Base-by-base conservation (phyloP, 2,113 vertebrate genomes). In the Bos indicus region DNA sequence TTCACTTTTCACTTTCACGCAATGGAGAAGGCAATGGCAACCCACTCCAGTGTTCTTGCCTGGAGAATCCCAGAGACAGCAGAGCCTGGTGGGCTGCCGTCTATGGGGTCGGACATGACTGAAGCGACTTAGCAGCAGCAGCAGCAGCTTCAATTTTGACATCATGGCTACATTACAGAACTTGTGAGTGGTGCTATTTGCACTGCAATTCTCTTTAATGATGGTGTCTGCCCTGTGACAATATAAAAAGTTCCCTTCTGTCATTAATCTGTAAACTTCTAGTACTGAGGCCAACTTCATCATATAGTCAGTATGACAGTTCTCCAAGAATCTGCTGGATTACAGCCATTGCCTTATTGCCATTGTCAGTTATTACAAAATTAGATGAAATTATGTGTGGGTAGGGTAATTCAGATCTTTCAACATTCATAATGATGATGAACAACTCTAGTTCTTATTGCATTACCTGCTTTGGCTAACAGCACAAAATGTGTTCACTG, bases 351-450 rank as follows among this genome's bases (percentile, higher is more conserved):
- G 46, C 2, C 26, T 57, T 21, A n/a, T 59, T 96, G 54, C 52
- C 30, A 88, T n/a, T 90, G 64, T 30, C 54, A 74, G 43, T 67
- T 84, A 90, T 78, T 88, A 80, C 17, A 88, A 78, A 93, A 95
- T 96, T 94, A 96, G 25, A 71, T 84, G 43, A 93, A 97, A 85
- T 94, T 56, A 92, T 82, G 33, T 93, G 87, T n/a, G 16, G 14
- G 84, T 33, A 64, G 81, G 12, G 1, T 83, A 86, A 88, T 88
- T 88, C 78, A 52, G 30, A 94, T 80, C 64, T 48, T 92, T 77
- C 77, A 64, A 43, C 48, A 17, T 59, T 67, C 60, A 60, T 95
- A 90, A 80, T 93, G 15, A 81, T 92, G 80, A 95, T 54, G 11
- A 85, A 90, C 21, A 78, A 52, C 25, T 51, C 77, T 46, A 36